These are phyloP conservation scores for Pangasius sanitwongsei DNA, from an alignment of 2,797 vertebrate species.

Conservation along the genomic window DNA sequence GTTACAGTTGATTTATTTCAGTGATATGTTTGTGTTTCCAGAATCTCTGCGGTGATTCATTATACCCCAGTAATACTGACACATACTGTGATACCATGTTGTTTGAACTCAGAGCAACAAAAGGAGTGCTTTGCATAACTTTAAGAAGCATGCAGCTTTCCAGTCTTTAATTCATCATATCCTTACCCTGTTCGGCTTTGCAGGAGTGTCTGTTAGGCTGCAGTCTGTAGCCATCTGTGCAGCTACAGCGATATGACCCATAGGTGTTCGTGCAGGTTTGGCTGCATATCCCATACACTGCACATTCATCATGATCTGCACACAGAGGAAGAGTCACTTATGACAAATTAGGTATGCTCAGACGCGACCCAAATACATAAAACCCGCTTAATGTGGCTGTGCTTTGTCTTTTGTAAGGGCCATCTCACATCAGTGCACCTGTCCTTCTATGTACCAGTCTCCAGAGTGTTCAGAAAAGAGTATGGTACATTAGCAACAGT, in stretches of 20 bases:
- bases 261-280: slow-evolving; percentile 90
- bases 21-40: neutral
- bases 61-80: slow-evolving; percentile 4
- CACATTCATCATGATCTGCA: slow-evolving; percentile 94
- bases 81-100: slow-evolving; percentile 15
- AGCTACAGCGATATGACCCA: slow-evolving; percentile 91
- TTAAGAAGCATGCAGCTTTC: slow-evolving; percentile 56
- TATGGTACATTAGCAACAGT: slow-evolving; percentile 20
- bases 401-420: slow-evolving; percentile 56
- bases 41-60: neutral
- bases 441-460: slow-evolving; percentile 32
- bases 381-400: slow-evolving; percentile 74
- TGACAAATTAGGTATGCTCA: slow-evolving; percentile 77
- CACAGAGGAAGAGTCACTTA: slow-evolving; percentile 68
- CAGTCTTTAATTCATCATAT: slow-evolving; percentile 41
- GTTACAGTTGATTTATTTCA: neutral
- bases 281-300: slow-evolving; percentile 88
- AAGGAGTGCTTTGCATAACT: neutral
- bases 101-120: slow-evolving; percentile 1
- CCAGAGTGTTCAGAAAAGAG: slow-evolving; percentile 41
- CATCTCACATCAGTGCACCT: slow-evolving; percentile 45
- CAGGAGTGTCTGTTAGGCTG: slow-evolving; percentile 90
- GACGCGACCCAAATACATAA: slow-evolving; percentile 83
- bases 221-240: slow-evolving; percentile 90
- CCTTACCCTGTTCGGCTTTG: slow-evolving; percentile 93